phyloP scores from a whole-genome alignment of 2,888 invertebrate species.

The Troides aeacus region DNA sequence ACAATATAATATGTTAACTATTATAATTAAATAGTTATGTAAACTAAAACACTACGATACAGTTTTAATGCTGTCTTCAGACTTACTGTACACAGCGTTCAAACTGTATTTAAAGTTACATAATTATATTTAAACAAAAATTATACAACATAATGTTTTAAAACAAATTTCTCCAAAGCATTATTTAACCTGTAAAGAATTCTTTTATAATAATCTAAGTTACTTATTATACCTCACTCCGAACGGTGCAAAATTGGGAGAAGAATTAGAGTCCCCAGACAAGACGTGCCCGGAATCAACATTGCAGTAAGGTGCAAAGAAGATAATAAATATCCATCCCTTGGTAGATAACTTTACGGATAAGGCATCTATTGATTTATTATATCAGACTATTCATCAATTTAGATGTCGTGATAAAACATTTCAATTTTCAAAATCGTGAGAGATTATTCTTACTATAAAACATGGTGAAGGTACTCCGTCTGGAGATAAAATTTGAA shows the following conservation, averaged over 20 bases:
- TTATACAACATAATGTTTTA: not conserved
- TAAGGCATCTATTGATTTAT: slow-evolving; percentile 56
- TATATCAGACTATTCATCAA: slow-evolving; percentile 19
- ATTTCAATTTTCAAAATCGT: not conserved
- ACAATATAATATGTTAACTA: too few relatives aligned
- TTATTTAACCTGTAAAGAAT: slow-evolving; percentile 39
- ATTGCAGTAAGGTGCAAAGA: slow-evolving; percentile 50
- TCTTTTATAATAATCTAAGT: slow-evolving; percentile 66
- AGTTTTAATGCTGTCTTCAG: too few relatives aligned
- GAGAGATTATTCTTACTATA: not conserved
- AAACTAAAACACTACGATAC: too few relatives aligned
- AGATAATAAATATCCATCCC: slow-evolving; percentile 42
- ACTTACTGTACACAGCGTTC: too few relatives aligned
- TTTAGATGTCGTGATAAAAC: not conserved
- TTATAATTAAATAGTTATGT: too few relatives aligned
- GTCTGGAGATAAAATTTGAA: slow-evolving; percentile 3
- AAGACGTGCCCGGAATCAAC: slow-evolving; percentile 64
- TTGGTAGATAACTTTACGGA: slow-evolving; percentile 41
- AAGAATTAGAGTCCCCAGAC: slow-evolving; percentile 73
- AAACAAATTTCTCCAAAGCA: not conserved
- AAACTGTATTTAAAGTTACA: too few relatives aligned
- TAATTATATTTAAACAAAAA: not conserved
- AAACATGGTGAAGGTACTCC: not conserved
- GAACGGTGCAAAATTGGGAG: slow-evolving; percentile 78
- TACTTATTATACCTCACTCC: slow-evolving; percentile 59